These are phyloP conservation scores for Ectemnius cavifrons DNA, from an alignment of 2,888 invertebrate species.

Conservation along the genomic window DNA sequence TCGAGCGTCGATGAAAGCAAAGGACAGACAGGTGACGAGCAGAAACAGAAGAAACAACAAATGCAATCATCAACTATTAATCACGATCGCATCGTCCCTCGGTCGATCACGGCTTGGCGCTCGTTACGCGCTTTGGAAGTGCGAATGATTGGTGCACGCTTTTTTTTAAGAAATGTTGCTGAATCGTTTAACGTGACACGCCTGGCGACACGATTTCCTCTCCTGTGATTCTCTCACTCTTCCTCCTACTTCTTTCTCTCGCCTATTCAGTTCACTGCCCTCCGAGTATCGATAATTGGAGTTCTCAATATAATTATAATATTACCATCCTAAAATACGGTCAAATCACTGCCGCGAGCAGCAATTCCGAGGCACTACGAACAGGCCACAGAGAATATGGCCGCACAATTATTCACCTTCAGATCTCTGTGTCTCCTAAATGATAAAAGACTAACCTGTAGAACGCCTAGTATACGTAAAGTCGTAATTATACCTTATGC, in stretches of 20 bases:
- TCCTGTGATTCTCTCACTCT: constrained; percentile 13
- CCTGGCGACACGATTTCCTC: constrained; percentile 62
- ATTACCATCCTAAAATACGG: constrained; percentile 77
- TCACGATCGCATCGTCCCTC: constrained; percentile 55
- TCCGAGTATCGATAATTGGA: constrained; percentile 75
- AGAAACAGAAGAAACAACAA: constrained; percentile 20
- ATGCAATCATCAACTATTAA: constrained; percentile 43
- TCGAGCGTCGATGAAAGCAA: constrained; percentile 44
- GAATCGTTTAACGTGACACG: constrained; percentile 71
- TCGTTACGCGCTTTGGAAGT: constrained; percentile 46
- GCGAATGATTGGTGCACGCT: constrained; percentile 57
- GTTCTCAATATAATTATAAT: constrained; percentile 73
- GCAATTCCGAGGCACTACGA: constrained; percentile 79
- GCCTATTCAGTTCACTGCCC: constrained; percentile 62
- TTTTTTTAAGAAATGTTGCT: constrained; percentile 71
- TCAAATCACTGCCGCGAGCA: constrained; percentile 78
- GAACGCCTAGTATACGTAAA: constrained; percentile 65
- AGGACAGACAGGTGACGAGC: constrained; percentile 28
- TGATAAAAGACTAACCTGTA: constrained; percentile 65
- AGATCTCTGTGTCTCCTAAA: constrained; percentile 71
- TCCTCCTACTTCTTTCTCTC: not conserved
- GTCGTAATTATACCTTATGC: constrained; percentile 64
- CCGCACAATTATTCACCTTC: constrained; percentile 76
- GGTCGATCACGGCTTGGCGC: constrained; percentile 32
- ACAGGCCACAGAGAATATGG: constrained; percentile 77